Evolutionary conservation across 2,113 vertebrate species (phyloP), one percentile per base, ranked within the genome.

Genomic region (Microcebus jonahi): DNA sequence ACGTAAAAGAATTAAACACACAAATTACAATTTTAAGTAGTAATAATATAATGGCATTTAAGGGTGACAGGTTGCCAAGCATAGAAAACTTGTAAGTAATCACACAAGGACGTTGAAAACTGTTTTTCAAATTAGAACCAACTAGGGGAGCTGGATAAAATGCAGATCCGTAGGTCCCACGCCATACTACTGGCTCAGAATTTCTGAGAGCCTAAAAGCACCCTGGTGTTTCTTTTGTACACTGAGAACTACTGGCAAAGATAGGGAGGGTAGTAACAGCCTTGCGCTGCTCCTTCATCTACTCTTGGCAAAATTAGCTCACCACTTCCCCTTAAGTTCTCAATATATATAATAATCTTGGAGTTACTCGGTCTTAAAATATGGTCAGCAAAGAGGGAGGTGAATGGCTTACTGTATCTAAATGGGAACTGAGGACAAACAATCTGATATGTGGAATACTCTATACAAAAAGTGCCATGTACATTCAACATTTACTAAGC

Each of bases 81-180:
- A 45, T 27, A 96, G 45, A 91, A 92, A 92, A 59, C 53, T 21
- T 75, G 0, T 79, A 87, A 77, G 50, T 67, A 59, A 90, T 85
- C 34, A 70, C 12, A 88, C 55, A 82, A 81, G 88, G 50, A 80
- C 63, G 18, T 9, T 83, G 8, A 91, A 81, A 23, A 65, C 45
- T 85, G 70, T 63, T 96, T 93, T 50, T 97, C 57, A 89, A 94
- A 59, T 86, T n/a, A 42, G 42, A 73, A 80, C 67, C 34, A 59
- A 25, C 53, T 65, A 61, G 55, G 18, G 73, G 9, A 89, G 18
- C 36, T 86, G 14, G 59, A 87, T 70, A 92, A 82, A 89, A 82
- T 27, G 39, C 57, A 87, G 23, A 94, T 13, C 61, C 63, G 55
- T 75, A 73, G 86, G 45, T 53, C 15, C 50, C 20, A 17, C 34